These are phyloP conservation scores for Smittia sp. DNA, from an alignment of 2,888 invertebrate genomes.

Conservation along the genomic window DNA sequence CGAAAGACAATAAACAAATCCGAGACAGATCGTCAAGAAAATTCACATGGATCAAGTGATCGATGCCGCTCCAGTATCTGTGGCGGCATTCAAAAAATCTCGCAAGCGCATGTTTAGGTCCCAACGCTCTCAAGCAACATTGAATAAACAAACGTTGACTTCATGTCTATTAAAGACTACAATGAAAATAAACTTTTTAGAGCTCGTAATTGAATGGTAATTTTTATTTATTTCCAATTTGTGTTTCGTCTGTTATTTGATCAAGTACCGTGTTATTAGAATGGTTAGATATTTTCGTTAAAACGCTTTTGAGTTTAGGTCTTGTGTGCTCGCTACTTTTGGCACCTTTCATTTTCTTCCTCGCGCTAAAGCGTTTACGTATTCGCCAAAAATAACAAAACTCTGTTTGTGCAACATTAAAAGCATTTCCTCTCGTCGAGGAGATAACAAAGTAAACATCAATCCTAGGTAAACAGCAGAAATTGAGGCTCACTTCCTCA, in stretches of 20 bases:
- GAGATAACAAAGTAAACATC: constrained; percentile 17
- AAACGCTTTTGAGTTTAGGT: background rate
- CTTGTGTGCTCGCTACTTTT: constrained; percentile 4
- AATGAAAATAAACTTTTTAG: background rate
- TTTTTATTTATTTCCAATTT: no score
- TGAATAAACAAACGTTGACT: background rate
- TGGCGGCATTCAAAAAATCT: background rate
- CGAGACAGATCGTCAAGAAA: background rate
- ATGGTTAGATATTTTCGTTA: background rate
- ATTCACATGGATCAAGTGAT: no score
- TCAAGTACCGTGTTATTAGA: constrained; percentile 10
- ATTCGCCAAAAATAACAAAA: constrained; percentile 29
- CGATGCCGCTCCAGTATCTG: no score
- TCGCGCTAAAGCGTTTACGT: background rate
- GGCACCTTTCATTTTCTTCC: constrained; percentile 28
- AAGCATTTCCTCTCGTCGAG: constrained; percentile 25
- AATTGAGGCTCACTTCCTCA: constrained; percentile 23
- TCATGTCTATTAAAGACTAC: background rate
- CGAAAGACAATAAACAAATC: background rate
- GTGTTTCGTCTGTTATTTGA: constrained; percentile 11
- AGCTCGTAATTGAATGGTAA: constrained; percentile 27
- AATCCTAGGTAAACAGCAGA: background rate
- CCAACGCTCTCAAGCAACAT: background rate
- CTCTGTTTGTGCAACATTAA: background rate
- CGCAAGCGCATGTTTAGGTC: background rate